Percentiles rank a stretch among this genome's conserved stretches.
Conservation (phyloP, 2,888 invertebrate species). For the Sarcophaga subvicina region DNA sequence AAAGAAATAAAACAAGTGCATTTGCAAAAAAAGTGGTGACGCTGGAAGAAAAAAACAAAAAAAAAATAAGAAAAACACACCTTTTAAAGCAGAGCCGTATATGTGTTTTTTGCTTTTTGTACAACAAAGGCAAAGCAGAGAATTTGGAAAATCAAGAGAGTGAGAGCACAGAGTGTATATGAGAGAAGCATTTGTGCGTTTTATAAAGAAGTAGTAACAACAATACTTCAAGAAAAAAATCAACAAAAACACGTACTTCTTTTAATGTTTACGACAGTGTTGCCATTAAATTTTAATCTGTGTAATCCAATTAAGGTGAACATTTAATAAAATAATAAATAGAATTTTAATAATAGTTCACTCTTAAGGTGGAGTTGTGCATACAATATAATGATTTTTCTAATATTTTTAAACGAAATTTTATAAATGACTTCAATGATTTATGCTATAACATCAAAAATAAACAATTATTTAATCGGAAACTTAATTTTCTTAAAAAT, state of each 20-base stretch:
- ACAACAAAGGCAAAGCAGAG: slow-evolving; percentile 51
- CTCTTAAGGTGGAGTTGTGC: too few relatives aligned
- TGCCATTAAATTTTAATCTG: neutral
- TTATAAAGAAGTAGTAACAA: slow-evolving; percentile 16
- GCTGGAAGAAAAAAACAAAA: slow-evolving; percentile 59
- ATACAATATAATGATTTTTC: too few relatives aligned
- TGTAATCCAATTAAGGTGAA: too few relatives aligned
- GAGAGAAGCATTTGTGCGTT: slow-evolving; percentile 4
- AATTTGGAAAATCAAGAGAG: neutral
- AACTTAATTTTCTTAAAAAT: too few relatives aligned
- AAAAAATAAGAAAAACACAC: slow-evolving; percentile 28
- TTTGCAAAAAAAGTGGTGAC: slow-evolving; percentile 68
- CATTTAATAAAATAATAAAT: too few relatives aligned
- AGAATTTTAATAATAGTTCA: too few relatives aligned
- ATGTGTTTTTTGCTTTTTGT: slow-evolving; percentile 32
- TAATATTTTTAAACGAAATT: too few relatives aligned
- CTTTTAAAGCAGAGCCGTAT: slow-evolving; percentile 49
- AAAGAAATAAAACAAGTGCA: slow-evolving; percentile 63
- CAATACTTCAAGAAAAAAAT: slow-evolving; percentile 6
- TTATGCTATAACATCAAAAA: too few relatives aligned
- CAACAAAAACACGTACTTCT: slow-evolving; percentile 27
- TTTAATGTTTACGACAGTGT: neutral
- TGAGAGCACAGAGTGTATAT: slow-evolving; percentile 32
- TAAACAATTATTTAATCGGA: too few relatives aligned
- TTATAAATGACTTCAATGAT: too few relatives aligned